phyloP scores from a whole-genome alignment of 2,888 invertebrate species.

The Cinara cedri region DNA sequence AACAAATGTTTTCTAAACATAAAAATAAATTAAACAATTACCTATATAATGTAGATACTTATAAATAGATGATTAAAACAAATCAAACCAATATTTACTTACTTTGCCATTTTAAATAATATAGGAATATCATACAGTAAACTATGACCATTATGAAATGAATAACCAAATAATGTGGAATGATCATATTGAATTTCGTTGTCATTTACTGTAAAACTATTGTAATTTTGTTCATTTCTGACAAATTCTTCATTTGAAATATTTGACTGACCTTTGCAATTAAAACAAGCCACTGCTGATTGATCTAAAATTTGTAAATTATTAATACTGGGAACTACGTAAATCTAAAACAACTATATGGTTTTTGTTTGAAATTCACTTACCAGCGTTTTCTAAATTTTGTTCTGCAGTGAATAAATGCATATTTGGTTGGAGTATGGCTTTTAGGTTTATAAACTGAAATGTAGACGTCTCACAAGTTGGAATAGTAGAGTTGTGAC shows the following conservation, averaged over 20 bases:
- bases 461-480: too few species aligned
- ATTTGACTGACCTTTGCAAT: conserved; percentile 29
- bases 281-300: conserved; percentile 7
- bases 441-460: too few species aligned
- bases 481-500: too few species aligned
- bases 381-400: not conserved
- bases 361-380: not conserved
- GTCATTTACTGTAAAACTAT: not conserved
- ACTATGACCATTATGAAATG: conserved; percentile 59
- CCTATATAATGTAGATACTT: not conserved
- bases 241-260: conserved; percentile 39
- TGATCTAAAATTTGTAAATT: not conserved
- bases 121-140: conserved; percentile 58
- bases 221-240: conserved; percentile 2
- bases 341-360: not conserved
- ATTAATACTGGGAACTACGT: not conserved
- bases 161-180: conserved; percentile 57
- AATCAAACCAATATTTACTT: not conserved
- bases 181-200: conserved; percentile 29
- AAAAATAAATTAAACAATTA: not conserved
- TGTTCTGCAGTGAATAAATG: conserved; percentile 5
- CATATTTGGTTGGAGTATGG: too few species aligned
- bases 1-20: conserved; percentile 33
- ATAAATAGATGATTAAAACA: not conserved
- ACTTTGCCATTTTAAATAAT: conserved; percentile 59